A percentile compares a stretch with the other conserved stretches of the same genome.
phyloP scores from a whole-genome alignment of 2,797 vertebrate species.

The Antennarius maculatus region DNA sequence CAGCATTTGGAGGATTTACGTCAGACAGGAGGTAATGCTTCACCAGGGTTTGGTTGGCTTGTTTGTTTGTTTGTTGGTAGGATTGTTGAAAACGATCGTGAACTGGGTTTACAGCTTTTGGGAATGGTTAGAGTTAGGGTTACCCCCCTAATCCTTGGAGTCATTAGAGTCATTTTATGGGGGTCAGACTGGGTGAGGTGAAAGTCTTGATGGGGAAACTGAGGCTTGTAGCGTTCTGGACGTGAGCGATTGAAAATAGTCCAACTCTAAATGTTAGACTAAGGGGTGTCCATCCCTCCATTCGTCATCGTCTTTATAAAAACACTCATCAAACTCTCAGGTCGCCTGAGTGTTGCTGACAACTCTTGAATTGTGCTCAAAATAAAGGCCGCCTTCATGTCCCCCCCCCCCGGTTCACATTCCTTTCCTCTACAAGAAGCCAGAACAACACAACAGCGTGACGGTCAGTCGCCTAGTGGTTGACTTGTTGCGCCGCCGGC shows the following conservation, averaged over 20 bases:
- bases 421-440: constrained; percentile 37
- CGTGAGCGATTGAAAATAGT: neutral
- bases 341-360: constrained; percentile 54
- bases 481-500: constrained; percentile 59
- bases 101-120: too few relatives aligned
- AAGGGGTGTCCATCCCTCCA: constrained; percentile 10
- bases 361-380: constrained; percentile 59
- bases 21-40: constrained; percentile 2
- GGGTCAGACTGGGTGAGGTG: too few relatives aligned
- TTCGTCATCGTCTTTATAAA: constrained; percentile 21
- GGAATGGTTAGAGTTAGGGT: too few relatives aligned
- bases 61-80: too few relatives aligned
- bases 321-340: constrained; percentile 50
- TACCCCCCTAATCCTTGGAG: too few relatives aligned
- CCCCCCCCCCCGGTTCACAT: constrained; percentile 22
- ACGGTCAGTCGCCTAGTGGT: constrained; percentile 32
- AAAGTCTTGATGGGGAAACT: too few relatives aligned
- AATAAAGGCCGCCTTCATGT: constrained; percentile 59
- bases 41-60: too few relatives aligned
- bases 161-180: too few relatives aligned
- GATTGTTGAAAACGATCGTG: too few relatives aligned
- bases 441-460: constrained; percentile 61
- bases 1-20: constrained; percentile 15
- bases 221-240: too few relatives aligned
- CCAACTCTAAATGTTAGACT: neutral